A percentile compares a stretch with the other conserved stretches of the same genome.
These are phyloP conservation scores for Corythaixoides concolor DNA, from an alignment of 2,113 vertebrate species.

Conservation along the genomic window DNA sequence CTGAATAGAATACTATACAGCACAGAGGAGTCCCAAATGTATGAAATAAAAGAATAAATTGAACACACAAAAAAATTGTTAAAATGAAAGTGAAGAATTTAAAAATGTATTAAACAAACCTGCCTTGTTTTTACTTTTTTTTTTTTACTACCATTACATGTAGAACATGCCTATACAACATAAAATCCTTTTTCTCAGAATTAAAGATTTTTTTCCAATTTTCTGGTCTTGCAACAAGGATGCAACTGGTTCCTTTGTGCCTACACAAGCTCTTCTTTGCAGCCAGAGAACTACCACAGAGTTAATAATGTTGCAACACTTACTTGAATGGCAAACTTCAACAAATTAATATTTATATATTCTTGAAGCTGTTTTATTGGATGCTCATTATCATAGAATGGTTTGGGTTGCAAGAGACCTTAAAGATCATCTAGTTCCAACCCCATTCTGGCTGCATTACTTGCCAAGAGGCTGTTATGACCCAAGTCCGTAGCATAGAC, in stretches of 20 bases:
- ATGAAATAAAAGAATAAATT: not conserved
- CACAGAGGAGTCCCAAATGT: not conserved
- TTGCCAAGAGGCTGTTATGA: not conserved
- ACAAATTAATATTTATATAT: not conserved
- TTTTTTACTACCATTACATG: not conserved
- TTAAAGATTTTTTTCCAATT: not conserved
- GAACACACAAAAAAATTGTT: not conserved
- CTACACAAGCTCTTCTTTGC: not conserved
- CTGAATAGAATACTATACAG: not conserved
- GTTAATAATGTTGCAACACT: not conserved
- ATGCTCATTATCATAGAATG: not conserved
- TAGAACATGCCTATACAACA: not conserved
- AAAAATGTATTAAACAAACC: not conserved
- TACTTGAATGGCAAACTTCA: not conserved
- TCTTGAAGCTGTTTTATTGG: not conserved
- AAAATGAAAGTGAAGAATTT: not conserved
- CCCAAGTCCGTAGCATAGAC: not conserved
- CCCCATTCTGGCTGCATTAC: not conserved
- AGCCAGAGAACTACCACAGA: not conserved
- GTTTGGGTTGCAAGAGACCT: no score
- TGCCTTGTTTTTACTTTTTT: not conserved
- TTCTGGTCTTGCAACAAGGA: not conserved
- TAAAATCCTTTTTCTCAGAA: not conserved
- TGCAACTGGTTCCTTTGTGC: not conserved
- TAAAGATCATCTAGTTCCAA: no score